Percentiles rank a stretch among this genome's conserved stretches.
These are phyloP conservation scores for Actinostola sp. DNA, from an alignment of 92 coral and sea anemone species.

Conservation along the genomic window DNA sequence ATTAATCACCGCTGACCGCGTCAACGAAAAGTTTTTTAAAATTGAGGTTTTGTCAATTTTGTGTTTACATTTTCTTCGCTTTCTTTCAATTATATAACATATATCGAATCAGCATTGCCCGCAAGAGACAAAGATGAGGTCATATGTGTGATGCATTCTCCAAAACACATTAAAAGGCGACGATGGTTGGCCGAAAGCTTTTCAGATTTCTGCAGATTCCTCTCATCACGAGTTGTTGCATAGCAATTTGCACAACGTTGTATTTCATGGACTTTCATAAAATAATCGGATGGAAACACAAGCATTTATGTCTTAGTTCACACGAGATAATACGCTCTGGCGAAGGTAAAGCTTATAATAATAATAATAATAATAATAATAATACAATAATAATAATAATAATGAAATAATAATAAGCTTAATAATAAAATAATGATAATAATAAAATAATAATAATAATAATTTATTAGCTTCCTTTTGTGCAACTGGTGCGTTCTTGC, in stretches of 20 bases:
- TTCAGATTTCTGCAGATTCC: constrained; percentile 24
- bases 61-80: not conserved
- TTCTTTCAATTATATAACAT: not conserved
- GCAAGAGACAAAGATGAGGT: too few species aligned
- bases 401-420: too few species aligned
- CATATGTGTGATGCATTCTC: not conserved
- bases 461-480: too few species aligned
- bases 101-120: too few species aligned
- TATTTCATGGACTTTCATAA: constrained; percentile 11
- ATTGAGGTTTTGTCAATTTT: not conserved
- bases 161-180: not conserved
- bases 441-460: too few species aligned
- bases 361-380: too few species aligned
- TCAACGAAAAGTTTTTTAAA: not conserved
- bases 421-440: too few species aligned
- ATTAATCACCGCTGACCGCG: constrained; percentile 23
- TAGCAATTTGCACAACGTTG: constrained; percentile 23
- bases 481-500: not conserved
- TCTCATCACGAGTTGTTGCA: constrained; percentile 15
- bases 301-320: constrained; percentile 42
- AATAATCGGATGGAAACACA: constrained; percentile 29
- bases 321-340: constrained; percentile 48
- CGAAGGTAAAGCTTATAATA: constrained; percentile 48
- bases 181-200: not conserved
- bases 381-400: too few species aligned